Conservation (phyloP, 2,113 vertebrate species). For the Chunga burmeisteri region DNA sequence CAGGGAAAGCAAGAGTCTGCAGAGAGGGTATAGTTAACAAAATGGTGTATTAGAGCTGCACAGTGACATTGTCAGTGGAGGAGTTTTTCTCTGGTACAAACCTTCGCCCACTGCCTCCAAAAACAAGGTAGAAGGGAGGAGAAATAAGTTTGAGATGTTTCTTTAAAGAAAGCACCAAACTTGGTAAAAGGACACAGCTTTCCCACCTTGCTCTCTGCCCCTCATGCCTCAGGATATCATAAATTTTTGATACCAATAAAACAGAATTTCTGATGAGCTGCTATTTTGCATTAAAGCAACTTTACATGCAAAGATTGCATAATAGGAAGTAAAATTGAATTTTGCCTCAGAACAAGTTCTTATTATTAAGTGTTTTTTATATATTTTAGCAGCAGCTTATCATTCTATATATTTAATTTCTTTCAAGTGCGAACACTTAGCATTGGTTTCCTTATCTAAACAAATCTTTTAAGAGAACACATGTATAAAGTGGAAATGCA, state of each 20-base stretch:
- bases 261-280: conserved; percentile 71
- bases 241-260: conserved; percentile 73
- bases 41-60: neutral
- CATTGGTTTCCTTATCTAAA: conserved; percentile 68
- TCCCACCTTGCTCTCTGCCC: conserved; percentile 65
- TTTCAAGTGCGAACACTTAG: conserved; percentile 71
- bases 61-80: neutral
- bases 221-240: conserved; percentile 69
- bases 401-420: conserved; percentile 72
- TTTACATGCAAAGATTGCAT: conserved; percentile 73
- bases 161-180: conserved; percentile 67
- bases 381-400: conserved; percentile 66
- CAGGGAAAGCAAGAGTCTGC: neutral
- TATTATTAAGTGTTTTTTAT: conserved; percentile 74
- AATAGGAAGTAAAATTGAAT: conserved; percentile 72
- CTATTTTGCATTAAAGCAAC: conserved; percentile 73
- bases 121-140: neutral
- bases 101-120: neutral
- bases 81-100: neutral
- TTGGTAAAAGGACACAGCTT: conserved; percentile 65
- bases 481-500: conserved; percentile 34
- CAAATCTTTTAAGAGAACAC: conserved; percentile 65
- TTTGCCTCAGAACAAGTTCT: conserved; percentile 73
- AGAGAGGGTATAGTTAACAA: neutral
- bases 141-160: conserved; percentile 26